Evolutionary conservation across 2,888 invertebrate species (phyloP).

Genomic region (Corbicula japonica): DNA sequence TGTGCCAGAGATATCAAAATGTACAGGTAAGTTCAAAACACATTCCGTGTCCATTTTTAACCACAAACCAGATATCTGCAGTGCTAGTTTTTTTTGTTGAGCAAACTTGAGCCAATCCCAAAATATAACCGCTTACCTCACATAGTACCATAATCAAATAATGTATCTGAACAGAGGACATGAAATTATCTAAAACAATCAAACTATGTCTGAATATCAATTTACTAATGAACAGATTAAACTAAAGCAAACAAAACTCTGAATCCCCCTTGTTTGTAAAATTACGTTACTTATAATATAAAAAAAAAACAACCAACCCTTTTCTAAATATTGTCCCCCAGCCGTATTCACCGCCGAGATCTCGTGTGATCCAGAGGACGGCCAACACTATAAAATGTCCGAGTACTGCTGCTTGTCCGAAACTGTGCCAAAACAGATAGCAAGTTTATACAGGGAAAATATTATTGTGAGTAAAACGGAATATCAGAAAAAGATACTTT

Average conservation of each 20-base stretch:
- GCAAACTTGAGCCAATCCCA: too few species aligned
- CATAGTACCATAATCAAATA: neutral
- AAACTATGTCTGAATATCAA: neutral
- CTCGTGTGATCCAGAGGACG: constrained; percentile 94
- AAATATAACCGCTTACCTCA: neutral
- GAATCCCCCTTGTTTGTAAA: neutral
- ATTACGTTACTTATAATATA: neutral
- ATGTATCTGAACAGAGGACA: neutral
- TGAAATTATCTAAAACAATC: neutral
- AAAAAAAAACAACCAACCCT: constrained; percentile 41
- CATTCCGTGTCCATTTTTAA: too few species aligned
- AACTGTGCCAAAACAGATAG: constrained; percentile 64
- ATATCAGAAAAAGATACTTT: neutral
- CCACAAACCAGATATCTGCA: too few species aligned
- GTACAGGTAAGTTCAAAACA: too few species aligned
- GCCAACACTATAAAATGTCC: constrained; percentile 91
- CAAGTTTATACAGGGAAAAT: neutral
- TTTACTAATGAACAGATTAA: neutral
- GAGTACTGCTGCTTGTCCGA: constrained; percentile 73
- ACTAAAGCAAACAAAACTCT: neutral
- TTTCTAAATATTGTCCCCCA: constrained; percentile 89
- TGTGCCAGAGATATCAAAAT: too few species aligned
- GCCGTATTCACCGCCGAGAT: constrained; percentile 94
- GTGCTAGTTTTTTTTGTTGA: too few species aligned
- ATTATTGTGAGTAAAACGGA: neutral